Evolutionary conservation across 2,888 invertebrate species (phyloP), one percentile per base, ranked within the genome.

Genomic region (Sussaba pulchella): DNA sequence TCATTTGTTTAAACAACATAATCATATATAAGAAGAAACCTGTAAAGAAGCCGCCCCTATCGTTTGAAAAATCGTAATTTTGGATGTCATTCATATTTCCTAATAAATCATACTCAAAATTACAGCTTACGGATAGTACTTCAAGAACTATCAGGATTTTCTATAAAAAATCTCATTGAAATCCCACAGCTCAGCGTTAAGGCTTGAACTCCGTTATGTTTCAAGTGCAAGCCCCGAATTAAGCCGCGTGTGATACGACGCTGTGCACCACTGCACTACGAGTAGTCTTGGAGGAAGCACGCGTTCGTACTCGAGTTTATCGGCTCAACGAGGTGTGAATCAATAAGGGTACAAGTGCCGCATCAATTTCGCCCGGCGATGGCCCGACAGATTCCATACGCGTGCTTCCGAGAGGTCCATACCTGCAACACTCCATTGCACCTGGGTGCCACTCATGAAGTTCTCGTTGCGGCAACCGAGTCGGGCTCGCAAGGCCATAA

Each of bases 251-350:
- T 19, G 31, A 19, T 21, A 52, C n/a, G 12, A 6, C 26, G 2
- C 52, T n/a, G 8, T 54, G 26, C 26, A n/a, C 31, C 21, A 10
- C 9, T 12, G 14, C 5, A 26, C 14, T 31, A 6, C 4, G 31
- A 6, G 31, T 31, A 6, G 31, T 31, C 2, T 31, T 31, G 31
- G 41, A 69, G 39, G 39, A 45, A 19, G 50, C 19, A 54, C 21
- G 63, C 39, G 21, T 50, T 59, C 59, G 66, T 52, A 61, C 43
- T 66, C 59, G 24, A 71, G 59, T 75, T 75, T 75, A 75, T 66
- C 59, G 71, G 43, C 45, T 71, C 61, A 52, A 54, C 71, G 24
- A 67, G 66, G 66, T 75, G 43, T 61, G 59, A 67, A 80, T 75
- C 70, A 66, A 75, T 31, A 39, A 41, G 19, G 70, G 24, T 47